These are phyloP conservation scores for Cyphomyrus discorhynchus DNA, from an alignment of 2,113 vertebrate species.

Conservation along the genomic window DNA sequence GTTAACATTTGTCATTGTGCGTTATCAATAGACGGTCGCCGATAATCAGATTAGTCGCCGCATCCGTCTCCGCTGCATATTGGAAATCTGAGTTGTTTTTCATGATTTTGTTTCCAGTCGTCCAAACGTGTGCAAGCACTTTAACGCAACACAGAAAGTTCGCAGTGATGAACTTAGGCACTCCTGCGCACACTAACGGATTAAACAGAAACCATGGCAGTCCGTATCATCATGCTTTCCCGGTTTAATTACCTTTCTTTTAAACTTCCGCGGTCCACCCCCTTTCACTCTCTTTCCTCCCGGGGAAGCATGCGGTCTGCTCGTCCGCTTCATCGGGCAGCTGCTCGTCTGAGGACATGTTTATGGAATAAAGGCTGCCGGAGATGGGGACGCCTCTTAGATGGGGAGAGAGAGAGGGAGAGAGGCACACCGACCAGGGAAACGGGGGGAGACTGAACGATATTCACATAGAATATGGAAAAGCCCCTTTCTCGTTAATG, in stretches of 20 bases:
- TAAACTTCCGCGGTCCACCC: conserved; percentile 36
- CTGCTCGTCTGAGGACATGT: conserved; percentile 59
- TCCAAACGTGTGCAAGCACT: not conserved
- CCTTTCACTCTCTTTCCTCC: conserved; percentile 36
- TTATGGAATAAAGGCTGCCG: conserved; percentile 46
- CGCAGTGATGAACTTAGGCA: not conserved
- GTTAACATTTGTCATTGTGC: not conserved
- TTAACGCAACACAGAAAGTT: not conserved
- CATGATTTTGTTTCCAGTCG: not conserved
- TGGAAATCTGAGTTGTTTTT: not conserved
- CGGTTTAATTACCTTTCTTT: conserved; percentile 44
- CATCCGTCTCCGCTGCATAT: not conserved
- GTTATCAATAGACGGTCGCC: not conserved
- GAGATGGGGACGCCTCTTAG: conserved; percentile 40
- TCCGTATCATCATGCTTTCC: not conserved
- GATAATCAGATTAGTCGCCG: not conserved
- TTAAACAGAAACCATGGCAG: not conserved
- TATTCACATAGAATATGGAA: conserved; percentile 8
- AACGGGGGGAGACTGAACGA: conserved; percentile 1
- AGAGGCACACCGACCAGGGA: conserved; percentile 16
- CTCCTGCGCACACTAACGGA: not conserved
- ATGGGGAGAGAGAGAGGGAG: conserved; percentile 29
- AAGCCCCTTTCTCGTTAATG: not conserved
- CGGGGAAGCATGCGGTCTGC: conserved; percentile 18
- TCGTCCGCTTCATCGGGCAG: conserved; percentile 52